Evolutionary conservation across 2,113 vertebrate species (phyloP), one percentile per base, ranked within the genome.

Genomic region (Mormyrus iriodes): DNA sequence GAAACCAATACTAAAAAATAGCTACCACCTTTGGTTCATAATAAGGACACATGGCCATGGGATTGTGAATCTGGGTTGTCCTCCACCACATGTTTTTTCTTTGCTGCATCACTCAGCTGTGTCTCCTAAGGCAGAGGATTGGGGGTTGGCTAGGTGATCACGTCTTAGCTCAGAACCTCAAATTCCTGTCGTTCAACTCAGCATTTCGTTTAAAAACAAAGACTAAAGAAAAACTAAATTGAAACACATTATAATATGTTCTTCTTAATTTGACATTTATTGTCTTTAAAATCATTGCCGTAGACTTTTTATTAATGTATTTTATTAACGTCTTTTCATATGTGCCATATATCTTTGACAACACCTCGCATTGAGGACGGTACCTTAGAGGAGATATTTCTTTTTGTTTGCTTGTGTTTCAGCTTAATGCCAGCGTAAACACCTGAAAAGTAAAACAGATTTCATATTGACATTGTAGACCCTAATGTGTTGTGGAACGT

Each of bases 381-480:
- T 44, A 83, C 35, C 42, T 84, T 48, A 83, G 79, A 84, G 82
- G 17, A 46, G 39, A 84, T 48, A 21, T 44, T 44, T 46, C 19
- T 44, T 69, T n/a, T 69, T 69, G n/a, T 21, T 69, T 7, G 7
- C 21, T n/a, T 27, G n/a, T 69, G n/a, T 69, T n/a, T 69, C 24
- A 17, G 7, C 1, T 51, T 39, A 61, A 61, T 76, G 49, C 48
- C 51, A 58, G 84, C 39, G 3, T 61, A 82, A 69, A 42, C 31
- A 42, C 76, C 42, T 19, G 51, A 85, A 9, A 86, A 27, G 49
- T 51, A 61, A 88, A 93, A 94, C 0, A 0, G 31, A 92, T 92
- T 93, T 92, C 90, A 95, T 96, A 94, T 93, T 92, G 92, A 91
- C 91, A 92, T 93, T 90, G 65, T 39, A 53, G 51, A 69, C 58